Evolutionary conservation across 1,140 invertebrate species (phyloP).

Genomic region (Drosophila repletoides): DNA sequence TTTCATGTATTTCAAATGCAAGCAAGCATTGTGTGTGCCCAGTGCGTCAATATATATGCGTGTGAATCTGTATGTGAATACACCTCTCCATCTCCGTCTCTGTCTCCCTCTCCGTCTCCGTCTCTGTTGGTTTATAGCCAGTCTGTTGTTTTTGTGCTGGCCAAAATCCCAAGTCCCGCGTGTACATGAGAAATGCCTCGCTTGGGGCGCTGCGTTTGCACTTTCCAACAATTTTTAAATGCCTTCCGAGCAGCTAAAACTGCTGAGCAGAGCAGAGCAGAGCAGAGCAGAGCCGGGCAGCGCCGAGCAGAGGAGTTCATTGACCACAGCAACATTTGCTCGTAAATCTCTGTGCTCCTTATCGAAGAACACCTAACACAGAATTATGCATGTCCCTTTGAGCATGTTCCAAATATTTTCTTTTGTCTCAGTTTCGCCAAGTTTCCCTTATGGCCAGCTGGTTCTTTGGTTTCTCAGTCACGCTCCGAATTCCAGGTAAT

Average conservation of each 20-base stretch:
- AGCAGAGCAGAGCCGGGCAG: not conserved
- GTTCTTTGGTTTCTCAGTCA: too few relatives aligned
- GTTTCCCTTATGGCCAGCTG: too few relatives aligned
- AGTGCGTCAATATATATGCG: slow-evolving; percentile 6
- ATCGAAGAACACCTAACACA: slow-evolving; percentile 20
- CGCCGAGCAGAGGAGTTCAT: slow-evolving; percentile 4
- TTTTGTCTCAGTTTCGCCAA: not conserved
- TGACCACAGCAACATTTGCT: slow-evolving; percentile 6
- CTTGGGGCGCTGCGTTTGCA: slow-evolving; percentile 62
- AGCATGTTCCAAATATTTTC: not conserved
- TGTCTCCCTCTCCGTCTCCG: too few relatives aligned
- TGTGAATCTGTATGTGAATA: not conserved
- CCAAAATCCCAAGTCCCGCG: slow-evolving; percentile 53
- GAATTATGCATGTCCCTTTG: slow-evolving; percentile 2
- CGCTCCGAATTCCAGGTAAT: too few relatives aligned
- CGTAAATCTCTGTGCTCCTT: slow-evolving; percentile 36
- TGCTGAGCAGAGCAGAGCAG: slow-evolving; percentile 3
- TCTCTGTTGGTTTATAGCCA: slow-evolving; percentile 64
- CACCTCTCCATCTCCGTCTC: too few relatives aligned
- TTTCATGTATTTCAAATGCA: slow-evolving; percentile 55
- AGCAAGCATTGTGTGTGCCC: slow-evolving; percentile 15
- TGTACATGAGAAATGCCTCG: slow-evolving; percentile 54
- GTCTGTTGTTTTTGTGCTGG: slow-evolving; percentile 73
- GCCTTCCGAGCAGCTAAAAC: slow-evolving; percentile 37
- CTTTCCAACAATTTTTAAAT: slow-evolving; percentile 62